Base-by-base conservation (phyloP, 2,888 invertebrate genomes). In the Hypsopygia costalis region DNA sequence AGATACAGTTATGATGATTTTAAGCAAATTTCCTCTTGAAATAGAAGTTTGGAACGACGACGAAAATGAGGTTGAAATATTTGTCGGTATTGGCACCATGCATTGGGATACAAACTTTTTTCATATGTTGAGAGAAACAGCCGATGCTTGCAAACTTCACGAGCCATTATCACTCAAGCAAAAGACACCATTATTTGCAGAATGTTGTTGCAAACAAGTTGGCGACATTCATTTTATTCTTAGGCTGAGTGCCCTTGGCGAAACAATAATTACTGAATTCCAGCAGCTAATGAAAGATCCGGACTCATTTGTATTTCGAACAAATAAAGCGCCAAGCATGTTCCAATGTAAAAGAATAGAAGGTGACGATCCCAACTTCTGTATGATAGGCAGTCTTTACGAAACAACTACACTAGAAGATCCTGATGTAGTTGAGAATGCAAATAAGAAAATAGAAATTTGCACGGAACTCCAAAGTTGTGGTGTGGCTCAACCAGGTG, bases 11-110 rank as follows among this genome's bases (percentile, higher is more conserved):
- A 63, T 87, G 0, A 64, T 76, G 49, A 77, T 74, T 22, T 60
- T 91, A 3, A 76, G 74, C 29, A 78, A 76, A 35, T 85, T 81
- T 51, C 90, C 90, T n/a, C 52, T 91, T 34, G 81, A 88, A 59
- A 67, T 91, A 25, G 80, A 81, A 50, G 70, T 91, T 5, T 86
- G 79, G 73, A 81, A 86, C 11, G 89, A 88, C 36, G 81, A 85
- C 37, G 72, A 72, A 37, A 67, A 69, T 1, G 81, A 82, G 62
- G 55, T 61, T 0, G 61, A 77, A 41, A 77, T 78, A 51, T 87
- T 78, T 48, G 77, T 91, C 10, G 91, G 90, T 8, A 55, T 73
- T 1, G 81, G 80, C 0, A 63, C 51, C 4, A 78, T 90, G 68
- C 44, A 64, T 2, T 91, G 91, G 91, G 73, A 81, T 20, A 76